phyloP scores from a whole-genome alignment of 2,113 vertebrate genomes.

The Pao palembangensis region DNA sequence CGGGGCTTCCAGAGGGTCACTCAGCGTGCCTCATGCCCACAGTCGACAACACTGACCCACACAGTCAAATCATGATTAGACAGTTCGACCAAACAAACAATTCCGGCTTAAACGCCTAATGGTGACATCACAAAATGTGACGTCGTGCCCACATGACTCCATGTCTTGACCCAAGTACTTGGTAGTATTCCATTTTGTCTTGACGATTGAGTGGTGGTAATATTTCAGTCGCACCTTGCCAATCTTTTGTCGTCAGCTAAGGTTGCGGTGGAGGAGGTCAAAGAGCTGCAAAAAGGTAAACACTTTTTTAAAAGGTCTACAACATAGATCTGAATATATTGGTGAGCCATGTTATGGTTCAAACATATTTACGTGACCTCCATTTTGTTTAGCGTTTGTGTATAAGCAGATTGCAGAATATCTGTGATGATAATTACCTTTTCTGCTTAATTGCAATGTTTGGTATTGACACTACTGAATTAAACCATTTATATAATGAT shows the following conservation, averaged over 20 bases:
- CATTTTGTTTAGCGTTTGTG: too few species aligned
- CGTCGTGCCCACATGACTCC: constrained; percentile 63
- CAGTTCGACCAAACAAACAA: constrained; percentile 62
- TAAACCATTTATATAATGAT: not conserved
- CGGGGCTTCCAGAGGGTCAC: constrained; percentile 66
- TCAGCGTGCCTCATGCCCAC: constrained; percentile 50
- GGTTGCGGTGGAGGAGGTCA: constrained; percentile 72
- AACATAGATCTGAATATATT: not conserved
- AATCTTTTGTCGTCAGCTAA: constrained; percentile 76
- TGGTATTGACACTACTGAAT: not conserved
- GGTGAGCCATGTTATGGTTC: too few species aligned
- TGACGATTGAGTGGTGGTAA: constrained; percentile 55
- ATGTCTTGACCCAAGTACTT: constrained; percentile 76
- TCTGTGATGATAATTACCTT: too few species aligned
- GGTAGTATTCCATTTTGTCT: constrained; percentile 59
- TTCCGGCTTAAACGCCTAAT: constrained; percentile 36
- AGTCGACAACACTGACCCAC: not conserved
- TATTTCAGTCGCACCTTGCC: constrained; percentile 71
- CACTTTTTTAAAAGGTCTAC: constrained; percentile 16
- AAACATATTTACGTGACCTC: too few species aligned
- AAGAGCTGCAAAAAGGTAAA: constrained; percentile 65
- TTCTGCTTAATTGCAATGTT: too few species aligned
- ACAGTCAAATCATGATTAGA: constrained; percentile 20
- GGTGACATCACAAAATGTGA: constrained; percentile 73
- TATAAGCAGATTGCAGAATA: too few species aligned